Conservation (phyloP, 2,888 invertebrate species). For the Macrosoma leucophasiata region DNA sequence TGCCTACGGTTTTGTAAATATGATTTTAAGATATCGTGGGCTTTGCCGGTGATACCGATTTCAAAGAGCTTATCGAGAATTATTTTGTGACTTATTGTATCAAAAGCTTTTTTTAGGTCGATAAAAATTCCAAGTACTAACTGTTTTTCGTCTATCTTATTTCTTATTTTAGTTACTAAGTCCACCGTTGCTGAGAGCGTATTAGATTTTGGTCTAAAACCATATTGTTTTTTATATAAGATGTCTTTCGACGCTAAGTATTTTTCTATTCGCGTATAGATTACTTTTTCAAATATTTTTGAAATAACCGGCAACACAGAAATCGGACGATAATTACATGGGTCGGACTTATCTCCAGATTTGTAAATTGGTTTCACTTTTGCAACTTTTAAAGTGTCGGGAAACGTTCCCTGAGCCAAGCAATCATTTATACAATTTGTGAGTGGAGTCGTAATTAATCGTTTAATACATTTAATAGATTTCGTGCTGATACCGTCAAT, state of each 20-base stretch:
- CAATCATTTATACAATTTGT: conserved; percentile 11
- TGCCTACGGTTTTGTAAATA: conserved; percentile 16
- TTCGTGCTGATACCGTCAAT: conserved; percentile 10
- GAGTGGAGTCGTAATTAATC: conserved; percentile 3
- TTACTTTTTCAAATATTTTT: conserved; percentile 10
- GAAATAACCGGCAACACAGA: conserved; percentile 16
- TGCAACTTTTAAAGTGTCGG: conserved; percentile 21
- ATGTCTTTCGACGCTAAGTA: neutral
- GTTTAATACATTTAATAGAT: conserved; percentile 10
- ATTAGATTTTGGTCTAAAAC: conserved; percentile 13
- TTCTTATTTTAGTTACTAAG: conserved; percentile 20
- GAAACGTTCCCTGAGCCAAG: conserved; percentile 10
- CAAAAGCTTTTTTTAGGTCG: conserved; percentile 16
- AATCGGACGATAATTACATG: conserved; percentile 21
- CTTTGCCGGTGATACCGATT: conserved; percentile 11
- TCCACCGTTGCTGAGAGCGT: conserved; percentile 18
- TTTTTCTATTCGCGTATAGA: conserved; percentile 3
- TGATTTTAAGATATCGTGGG: conserved; percentile 12
- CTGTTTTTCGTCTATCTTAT: conserved; percentile 17
- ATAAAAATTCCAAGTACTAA: conserved; percentile 21
- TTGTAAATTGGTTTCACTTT: conserved; percentile 25
- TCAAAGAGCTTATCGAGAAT: conserved; percentile 9
- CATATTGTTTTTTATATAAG: conserved; percentile 6
- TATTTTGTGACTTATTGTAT: conserved; percentile 14
- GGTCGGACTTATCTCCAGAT: conserved; percentile 17